phyloP scores from a whole-genome alignment of 2,888 invertebrate species.

The Thymelicus lineola region DNA sequence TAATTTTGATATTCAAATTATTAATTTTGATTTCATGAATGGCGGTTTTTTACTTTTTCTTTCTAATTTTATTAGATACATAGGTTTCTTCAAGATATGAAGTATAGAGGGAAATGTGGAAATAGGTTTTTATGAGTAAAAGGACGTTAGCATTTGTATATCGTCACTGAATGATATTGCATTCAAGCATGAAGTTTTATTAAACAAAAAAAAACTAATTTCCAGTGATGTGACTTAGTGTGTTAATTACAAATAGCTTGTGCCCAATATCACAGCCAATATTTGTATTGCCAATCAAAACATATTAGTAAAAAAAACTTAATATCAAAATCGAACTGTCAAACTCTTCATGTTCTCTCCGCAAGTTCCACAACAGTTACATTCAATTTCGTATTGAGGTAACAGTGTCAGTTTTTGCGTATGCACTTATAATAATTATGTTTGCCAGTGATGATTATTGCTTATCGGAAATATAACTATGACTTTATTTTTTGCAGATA shows the following conservation, averaged over 20 bases:
- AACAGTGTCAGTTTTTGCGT: slow-evolving; percentile 26
- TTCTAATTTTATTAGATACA: too few species aligned
- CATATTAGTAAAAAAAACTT: background rate
- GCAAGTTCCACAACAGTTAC: slow-evolving; percentile 38
- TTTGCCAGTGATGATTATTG: slow-evolving; percentile 1
- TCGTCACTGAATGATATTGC: too few species aligned
- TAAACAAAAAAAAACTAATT: too few species aligned
- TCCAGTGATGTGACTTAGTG: background rate
- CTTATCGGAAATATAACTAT: slow-evolving; percentile 20
- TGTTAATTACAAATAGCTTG: background rate
- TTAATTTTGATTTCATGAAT: too few species aligned
- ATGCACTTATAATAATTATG: background rate
- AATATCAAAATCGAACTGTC: background rate
- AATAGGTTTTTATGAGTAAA: too few species aligned
- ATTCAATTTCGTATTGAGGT: slow-evolving; percentile 22
- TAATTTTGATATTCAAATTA: too few species aligned
- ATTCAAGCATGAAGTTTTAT: too few species aligned
- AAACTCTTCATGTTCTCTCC: slow-evolving; percentile 20
- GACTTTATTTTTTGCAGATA: slow-evolving; percentile 62
- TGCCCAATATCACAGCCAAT: slow-evolving; percentile 9
- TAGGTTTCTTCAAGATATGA: too few species aligned
- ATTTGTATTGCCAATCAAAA: background rate
- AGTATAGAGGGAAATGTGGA: too few species aligned
- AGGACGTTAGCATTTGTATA: too few species aligned
- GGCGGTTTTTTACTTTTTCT: too few species aligned